phyloP scores from a whole-genome alignment of 2,797 vertebrate species.

The Mionectes olivaceus region DNA sequence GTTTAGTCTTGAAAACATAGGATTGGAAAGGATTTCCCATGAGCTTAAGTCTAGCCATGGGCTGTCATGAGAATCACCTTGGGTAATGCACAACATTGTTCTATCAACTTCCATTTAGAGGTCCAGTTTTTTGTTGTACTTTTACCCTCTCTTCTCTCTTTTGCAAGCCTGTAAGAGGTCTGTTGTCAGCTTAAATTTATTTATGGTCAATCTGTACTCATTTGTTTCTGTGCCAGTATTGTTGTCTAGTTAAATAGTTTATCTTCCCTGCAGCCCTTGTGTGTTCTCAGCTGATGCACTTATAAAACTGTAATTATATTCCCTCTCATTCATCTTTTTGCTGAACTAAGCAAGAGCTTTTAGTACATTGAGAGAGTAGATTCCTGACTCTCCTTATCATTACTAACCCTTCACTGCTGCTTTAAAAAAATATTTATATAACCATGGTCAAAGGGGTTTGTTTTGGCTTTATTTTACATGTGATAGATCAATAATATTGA shows the following conservation, averaged over 20 bases:
- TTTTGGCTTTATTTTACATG: background rate
- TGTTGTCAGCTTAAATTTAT: slow-evolving; percentile 19
- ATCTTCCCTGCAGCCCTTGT: background rate
- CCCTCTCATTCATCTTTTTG: background rate
- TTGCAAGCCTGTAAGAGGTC: background rate
- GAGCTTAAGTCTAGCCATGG: background rate
- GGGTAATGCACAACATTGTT: background rate
- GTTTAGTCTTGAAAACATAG: background rate
- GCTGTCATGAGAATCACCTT: background rate
- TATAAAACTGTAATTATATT: background rate
- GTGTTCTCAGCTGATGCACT: background rate
- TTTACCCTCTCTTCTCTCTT: background rate
- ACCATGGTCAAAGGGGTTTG: rapidly evolving
- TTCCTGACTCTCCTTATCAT: background rate
- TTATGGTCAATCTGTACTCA: background rate
- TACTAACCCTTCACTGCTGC: background rate
- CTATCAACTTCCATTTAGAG: background rate
- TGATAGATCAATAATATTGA: background rate
- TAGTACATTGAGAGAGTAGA: background rate
- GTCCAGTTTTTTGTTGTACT: background rate
- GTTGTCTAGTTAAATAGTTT: slow-evolving; percentile 28
- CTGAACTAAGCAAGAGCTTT: background rate
- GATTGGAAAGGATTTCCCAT: background rate
- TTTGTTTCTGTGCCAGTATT: slow-evolving; percentile 10
- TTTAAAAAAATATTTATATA: background rate